These are phyloP conservation scores for Meleagris gallopavo DNA, from an alignment of 2,113 vertebrate species.

Conservation along the genomic window DNA sequence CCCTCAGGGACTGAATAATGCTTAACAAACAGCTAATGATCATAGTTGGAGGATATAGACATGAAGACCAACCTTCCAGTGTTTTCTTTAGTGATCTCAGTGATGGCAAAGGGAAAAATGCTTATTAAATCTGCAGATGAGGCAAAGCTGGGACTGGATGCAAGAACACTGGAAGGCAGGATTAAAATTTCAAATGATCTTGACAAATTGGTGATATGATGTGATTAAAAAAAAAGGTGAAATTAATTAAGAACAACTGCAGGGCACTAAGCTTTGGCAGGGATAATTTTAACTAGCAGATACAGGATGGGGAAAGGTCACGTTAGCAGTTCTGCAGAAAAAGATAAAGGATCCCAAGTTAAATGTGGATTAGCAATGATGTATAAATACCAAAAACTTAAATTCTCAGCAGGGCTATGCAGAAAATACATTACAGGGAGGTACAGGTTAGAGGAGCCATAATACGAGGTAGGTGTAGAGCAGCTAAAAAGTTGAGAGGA, in stretches of 20 bases:
- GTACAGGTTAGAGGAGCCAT: background rate
- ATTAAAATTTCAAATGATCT: constrained; percentile 56
- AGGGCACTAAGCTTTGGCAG: constrained; percentile 39
- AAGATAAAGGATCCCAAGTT: background rate
- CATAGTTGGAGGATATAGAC: background rate
- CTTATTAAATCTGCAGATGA: constrained; percentile 52
- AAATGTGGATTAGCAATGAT: background rate
- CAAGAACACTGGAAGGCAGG: constrained; percentile 54
- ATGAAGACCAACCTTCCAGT: background rate
- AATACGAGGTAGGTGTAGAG: background rate
- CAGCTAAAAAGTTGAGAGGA: background rate
- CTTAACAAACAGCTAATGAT: constrained; percentile 34
- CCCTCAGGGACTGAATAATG: background rate
- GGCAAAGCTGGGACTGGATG: constrained; percentile 41
- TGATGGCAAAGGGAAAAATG: background rate
- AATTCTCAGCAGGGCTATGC: background rate
- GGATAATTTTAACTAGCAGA: background rate
- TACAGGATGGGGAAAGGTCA: background rate
- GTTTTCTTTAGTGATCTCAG: constrained; percentile 63
- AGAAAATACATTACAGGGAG: background rate
- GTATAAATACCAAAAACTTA: background rate
- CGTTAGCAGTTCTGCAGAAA: background rate
- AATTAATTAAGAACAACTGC: constrained; percentile 56
- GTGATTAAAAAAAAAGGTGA: constrained; percentile 42
- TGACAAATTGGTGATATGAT: constrained; percentile 51